Percentiles rank a stretch among this genome's conserved stretches.
Conservation (phyloP, 2,888 invertebrate genomes). For the Lasioglossum vierecki region DNA sequence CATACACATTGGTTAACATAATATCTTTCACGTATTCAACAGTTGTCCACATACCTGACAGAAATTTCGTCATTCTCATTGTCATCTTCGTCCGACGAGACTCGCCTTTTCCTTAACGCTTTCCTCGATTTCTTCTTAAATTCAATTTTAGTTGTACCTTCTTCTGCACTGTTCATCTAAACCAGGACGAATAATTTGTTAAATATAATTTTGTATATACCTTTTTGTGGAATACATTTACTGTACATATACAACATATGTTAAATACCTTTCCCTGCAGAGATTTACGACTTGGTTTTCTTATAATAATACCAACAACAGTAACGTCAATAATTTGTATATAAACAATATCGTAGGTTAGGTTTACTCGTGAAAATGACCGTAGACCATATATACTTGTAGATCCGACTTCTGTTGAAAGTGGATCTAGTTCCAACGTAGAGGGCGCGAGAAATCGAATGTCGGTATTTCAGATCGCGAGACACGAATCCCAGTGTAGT, state of each 20-base stretch:
- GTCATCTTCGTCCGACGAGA: slow-evolving; percentile 72
- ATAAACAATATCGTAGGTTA: slow-evolving; percentile 7
- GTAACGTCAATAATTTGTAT: slow-evolving; percentile 22
- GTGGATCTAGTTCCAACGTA: too few relatives aligned
- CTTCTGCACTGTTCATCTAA: slow-evolving; percentile 47
- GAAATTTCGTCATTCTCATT: slow-evolving; percentile 69
- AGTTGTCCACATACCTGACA: slow-evolving; percentile 69
- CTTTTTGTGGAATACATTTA: not conserved
- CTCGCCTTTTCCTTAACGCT: slow-evolving; percentile 73
- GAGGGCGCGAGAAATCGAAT: too few relatives aligned
- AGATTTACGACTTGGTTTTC: not conserved
- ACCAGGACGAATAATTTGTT: not conserved
- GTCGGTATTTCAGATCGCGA: too few relatives aligned
- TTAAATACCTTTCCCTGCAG: not conserved
- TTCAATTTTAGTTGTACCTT: slow-evolving; percentile 65
- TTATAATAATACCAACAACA: not conserved
- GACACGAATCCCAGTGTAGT: not conserved
- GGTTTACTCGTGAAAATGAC: not conserved
- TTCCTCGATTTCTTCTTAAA: slow-evolving; percentile 77
- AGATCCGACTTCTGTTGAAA: too few relatives aligned
- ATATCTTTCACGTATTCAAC: not conserved
- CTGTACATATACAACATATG: not conserved
- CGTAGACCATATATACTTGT: too few relatives aligned
- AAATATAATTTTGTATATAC: not conserved
- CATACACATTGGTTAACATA: slow-evolving; percentile 1